These are phyloP conservation scores for Oligia latruncula DNA, from an alignment of 2,888 invertebrate genomes.

Conservation along the genomic window DNA sequence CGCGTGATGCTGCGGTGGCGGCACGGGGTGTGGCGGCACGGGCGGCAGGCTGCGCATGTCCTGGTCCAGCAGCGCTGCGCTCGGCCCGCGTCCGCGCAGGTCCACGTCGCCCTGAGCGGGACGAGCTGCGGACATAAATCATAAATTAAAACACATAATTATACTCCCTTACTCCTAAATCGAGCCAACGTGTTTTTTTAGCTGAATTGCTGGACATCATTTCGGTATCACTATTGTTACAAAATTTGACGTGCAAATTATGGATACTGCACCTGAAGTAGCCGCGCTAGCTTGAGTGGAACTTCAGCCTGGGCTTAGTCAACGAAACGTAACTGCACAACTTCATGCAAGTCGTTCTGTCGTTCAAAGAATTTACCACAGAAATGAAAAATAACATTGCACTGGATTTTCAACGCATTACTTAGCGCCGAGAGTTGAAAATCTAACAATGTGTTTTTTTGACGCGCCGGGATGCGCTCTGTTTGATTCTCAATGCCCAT, in stretches of 20 bases:
- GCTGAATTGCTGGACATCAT: background rate
- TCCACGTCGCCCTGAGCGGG: conserved; percentile 80
- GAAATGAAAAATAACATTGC: no score
- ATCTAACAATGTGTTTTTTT: background rate
- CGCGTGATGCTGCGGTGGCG: conserved; percentile 75
- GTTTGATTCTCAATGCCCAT: background rate
- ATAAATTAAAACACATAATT: background rate
- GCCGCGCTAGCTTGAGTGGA: no score
- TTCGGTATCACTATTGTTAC: background rate
- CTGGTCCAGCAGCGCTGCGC: conserved; percentile 90
- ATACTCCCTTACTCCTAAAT: background rate
- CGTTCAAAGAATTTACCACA: no score
- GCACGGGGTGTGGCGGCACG: conserved; percentile 77
- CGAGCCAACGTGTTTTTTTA: background rate
- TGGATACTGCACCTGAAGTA: no score
- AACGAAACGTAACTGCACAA: no score
- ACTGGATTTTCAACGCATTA: background rate
- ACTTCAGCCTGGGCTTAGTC: no score
- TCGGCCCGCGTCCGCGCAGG: conserved; percentile 76
- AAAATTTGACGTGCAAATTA: background rate
- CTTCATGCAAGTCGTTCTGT: no score
- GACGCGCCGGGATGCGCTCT: background rate
- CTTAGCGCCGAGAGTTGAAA: background rate
- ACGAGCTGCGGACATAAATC: conserved; percentile 58
- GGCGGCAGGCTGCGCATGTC: conserved; percentile 92